Percentiles rank a stretch among this genome's conserved stretches.
Conservation (phyloP, 2,113 vertebrate genomes). For the Lota lota region DNA sequence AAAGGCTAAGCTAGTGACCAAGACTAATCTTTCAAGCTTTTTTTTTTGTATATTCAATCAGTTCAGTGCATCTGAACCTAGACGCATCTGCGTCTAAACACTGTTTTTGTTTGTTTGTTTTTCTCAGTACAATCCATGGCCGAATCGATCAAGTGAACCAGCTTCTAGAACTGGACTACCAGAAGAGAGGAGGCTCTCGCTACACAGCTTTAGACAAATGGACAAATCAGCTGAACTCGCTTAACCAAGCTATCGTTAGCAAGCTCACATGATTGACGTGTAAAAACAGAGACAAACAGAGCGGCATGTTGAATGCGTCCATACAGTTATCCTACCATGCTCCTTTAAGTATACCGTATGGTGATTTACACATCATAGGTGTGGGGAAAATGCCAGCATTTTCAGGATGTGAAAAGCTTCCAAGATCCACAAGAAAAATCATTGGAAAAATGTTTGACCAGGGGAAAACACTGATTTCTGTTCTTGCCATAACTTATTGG, state of each 20-base stretch:
- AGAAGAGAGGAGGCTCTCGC: conserved; percentile 95
- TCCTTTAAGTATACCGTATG: conserved; percentile 49
- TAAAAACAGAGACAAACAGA: conserved; percentile 51
- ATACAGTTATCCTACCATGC: conserved; percentile 55
- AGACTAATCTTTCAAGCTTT: too few species aligned
- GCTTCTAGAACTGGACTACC: conserved; percentile 97
- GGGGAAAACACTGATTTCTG: conserved; percentile 48
- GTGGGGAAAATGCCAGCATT: conserved; percentile 45
- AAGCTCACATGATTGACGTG: conserved; percentile 87
- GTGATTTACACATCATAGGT: conserved; percentile 44
- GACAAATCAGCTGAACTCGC: conserved; percentile 99
- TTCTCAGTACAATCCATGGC: conserved; percentile 92
- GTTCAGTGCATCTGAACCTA: neutral
- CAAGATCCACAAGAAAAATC: conserved; percentile 38
- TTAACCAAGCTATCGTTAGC: conserved; percentile 99
- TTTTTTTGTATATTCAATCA: too few species aligned
- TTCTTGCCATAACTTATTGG: conserved; percentile 59
- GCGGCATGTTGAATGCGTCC: conserved; percentile 66
- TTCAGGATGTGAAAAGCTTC: conserved; percentile 37
- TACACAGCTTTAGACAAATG: conserved; percentile 99
- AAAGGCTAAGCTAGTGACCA: too few species aligned
- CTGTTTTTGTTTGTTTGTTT: conserved; percentile 22
- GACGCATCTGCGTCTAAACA: conserved; percentile 6
- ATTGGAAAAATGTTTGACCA: conserved; percentile 42
- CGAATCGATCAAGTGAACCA: conserved; percentile 92